phyloP scores from a whole-genome alignment of 2,113 vertebrate species.

The Bubalus kerabau region DNA sequence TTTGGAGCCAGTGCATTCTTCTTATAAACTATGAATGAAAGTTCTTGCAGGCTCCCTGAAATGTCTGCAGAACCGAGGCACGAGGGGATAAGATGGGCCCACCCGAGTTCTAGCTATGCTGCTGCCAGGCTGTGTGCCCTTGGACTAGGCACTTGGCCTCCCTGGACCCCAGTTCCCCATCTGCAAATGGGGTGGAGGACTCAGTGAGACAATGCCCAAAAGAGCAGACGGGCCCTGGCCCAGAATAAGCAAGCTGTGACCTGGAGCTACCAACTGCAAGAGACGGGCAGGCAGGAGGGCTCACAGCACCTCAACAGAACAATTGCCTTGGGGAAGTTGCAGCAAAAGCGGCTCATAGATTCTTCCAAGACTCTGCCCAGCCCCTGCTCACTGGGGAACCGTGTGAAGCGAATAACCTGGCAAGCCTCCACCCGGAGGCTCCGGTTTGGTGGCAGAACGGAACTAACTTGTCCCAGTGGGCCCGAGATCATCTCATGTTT shows the following conservation, averaged over 20 bases:
- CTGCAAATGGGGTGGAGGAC: neutral
- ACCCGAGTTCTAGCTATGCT: fast-evolving
- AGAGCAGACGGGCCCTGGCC: neutral
- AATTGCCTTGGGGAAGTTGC: neutral
- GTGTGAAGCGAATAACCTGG: neutral
- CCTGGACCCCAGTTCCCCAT: neutral
- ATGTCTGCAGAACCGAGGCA: neutral
- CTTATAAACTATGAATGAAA: neutral
- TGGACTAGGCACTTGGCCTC: neutral
- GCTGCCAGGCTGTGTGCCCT: neutral
- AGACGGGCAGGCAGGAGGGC: neutral
- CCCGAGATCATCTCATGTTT: neutral
- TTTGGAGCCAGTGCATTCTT: neutral
- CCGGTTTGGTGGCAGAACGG: neutral
- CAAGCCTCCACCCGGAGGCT: neutral
- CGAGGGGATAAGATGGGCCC: neutral
- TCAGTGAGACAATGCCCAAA: neutral
- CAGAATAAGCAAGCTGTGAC: fast-evolving
- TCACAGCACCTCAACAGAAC: fast-evolving
- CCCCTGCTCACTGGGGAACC: neutral
- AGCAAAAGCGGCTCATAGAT: fast-evolving
- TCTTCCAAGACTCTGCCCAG: neutral
- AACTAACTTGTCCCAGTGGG: neutral
- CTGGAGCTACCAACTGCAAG: neutral
- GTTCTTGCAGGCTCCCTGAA: neutral